Conservation (phyloP, 2,888 invertebrate genomes). For the Andrena marginata region DNA sequence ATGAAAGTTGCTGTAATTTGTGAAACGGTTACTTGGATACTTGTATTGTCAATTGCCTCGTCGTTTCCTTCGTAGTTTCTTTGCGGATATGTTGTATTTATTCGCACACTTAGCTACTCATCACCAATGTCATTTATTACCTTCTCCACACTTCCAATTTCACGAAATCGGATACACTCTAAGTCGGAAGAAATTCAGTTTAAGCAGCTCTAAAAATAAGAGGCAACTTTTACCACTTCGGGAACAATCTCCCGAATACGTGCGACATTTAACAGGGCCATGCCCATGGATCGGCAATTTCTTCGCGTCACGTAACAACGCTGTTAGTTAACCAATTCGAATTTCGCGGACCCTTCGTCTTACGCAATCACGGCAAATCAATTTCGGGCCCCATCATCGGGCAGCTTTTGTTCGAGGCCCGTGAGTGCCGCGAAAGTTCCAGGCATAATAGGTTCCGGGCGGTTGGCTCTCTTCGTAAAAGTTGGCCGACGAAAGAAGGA, state of each 20-base stretch:
- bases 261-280: background rate
- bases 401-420: slow-evolving; percentile 25
- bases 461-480: slow-evolving; percentile 40
- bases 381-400: slow-evolving; percentile 22
- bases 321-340: background rate
- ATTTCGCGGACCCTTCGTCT: slow-evolving; percentile 6
- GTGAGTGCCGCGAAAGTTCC: slow-evolving; percentile 44
- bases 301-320: background rate
- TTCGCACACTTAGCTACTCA: no score
- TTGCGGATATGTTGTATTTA: no score
- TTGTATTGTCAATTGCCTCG: no score
- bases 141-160: no score
- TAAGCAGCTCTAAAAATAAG: no score
- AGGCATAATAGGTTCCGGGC: slow-evolving; percentile 40
- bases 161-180: no score
- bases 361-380: slow-evolving; percentile 21
- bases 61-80: no score
- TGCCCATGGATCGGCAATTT: slow-evolving; percentile 4
- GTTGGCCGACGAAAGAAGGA: slow-evolving; percentile 19
- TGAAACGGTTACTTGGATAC: no score
- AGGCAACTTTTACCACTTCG: no score
- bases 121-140: no score
- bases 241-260: background rate
- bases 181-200: no score
- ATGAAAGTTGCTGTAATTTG: no score